Evolutionary conservation across 2,888 invertebrate species (phyloP).

Genomic region (Eumacrocentrus americanus): DNA sequence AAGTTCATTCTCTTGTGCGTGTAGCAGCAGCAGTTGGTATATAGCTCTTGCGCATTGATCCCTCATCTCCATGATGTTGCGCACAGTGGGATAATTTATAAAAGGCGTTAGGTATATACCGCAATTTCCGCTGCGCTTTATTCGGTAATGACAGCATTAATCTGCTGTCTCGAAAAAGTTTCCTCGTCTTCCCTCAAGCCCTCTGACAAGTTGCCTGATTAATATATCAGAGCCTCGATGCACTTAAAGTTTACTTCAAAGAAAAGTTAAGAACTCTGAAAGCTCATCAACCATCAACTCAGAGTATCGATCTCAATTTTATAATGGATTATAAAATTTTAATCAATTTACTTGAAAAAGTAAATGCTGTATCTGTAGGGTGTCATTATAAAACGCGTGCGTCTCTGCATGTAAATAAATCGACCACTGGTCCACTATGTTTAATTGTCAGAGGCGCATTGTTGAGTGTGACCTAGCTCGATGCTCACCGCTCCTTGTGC

Average conservation of each 20-base stretch:
- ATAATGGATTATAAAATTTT: too few relatives aligned
- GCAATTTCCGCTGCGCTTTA: constrained; percentile 21
- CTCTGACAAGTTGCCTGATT: constrained; percentile 24
- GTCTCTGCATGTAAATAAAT: too few relatives aligned
- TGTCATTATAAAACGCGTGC: too few relatives aligned
- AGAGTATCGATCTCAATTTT: neutral
- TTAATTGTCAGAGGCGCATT: neutral
- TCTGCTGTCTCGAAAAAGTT: constrained; percentile 18
- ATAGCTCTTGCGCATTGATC: constrained; percentile 12
- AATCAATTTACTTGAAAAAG: too few relatives aligned
- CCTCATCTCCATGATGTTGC: neutral
- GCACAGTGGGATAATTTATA: constrained; percentile 10
- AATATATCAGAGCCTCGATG: constrained; percentile 19
- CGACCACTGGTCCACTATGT: too few relatives aligned
- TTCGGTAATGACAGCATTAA: constrained; percentile 26
- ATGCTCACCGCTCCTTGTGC: constrained; percentile 12
- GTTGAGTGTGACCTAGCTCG: constrained; percentile 3
- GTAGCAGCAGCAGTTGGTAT: neutral
- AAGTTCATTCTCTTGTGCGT: constrained; percentile 4
- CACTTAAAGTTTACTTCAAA: constrained; percentile 6
- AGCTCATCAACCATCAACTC: neutral
- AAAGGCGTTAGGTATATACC: constrained; percentile 12
- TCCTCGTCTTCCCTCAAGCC: constrained; percentile 9
- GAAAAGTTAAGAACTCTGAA: neutral
- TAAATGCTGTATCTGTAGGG: too few relatives aligned